Evolutionary conservation across 2,888 invertebrate species (phyloP), one percentile per base, ranked within the genome.

Genomic region (Trissolcus brochymenae): DNA sequence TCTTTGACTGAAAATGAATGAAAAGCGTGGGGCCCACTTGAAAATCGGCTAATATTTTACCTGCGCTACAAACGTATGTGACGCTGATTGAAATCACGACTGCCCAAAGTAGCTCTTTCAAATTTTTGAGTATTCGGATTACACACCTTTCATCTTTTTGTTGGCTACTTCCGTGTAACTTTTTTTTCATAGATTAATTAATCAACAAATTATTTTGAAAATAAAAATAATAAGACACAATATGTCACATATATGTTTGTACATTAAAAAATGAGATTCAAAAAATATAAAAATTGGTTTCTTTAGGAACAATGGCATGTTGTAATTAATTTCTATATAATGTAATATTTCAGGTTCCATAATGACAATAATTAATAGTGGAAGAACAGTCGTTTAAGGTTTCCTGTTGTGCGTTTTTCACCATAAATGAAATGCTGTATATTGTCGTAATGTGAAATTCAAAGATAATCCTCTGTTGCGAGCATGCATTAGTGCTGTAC

Each of bases 401-500:
- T 77, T 77, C 77, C 77, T 73, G 72, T 72, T 77, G 55, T 68
- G 62, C 77, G 72, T 77, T 77, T 77, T 77, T 77, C 64, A 54
- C 60, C 65, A 56, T 56, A 46, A 59, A 71, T 71, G 62, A 62
- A 67, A 62, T 41, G 53, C 70, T 56, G 67, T 53, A 35, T 75
- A 76, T 76, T 80, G 64, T 78, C 75, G 60, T 35, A 57, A 76
- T 80, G 62, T 67, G 77, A 81, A 83, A 84, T 82, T 83, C 79
- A 81, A 78, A 78, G 81, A 82, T 85, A 83, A 84, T 84, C 82
- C 80, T 35, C 35, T 78, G 81, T 82, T 81, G 80, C 79, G 61
- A 76, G 79, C 75, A 70, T 83, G 82, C 82, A 84, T 83, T 82
- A 84, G 80, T 79, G 81, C 80, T 68, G 78, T 76, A 76, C 79